These are phyloP conservation scores for Callosobruchus maculatus DNA, from an alignment of 2,888 invertebrate genomes.

Conservation along the genomic window DNA sequence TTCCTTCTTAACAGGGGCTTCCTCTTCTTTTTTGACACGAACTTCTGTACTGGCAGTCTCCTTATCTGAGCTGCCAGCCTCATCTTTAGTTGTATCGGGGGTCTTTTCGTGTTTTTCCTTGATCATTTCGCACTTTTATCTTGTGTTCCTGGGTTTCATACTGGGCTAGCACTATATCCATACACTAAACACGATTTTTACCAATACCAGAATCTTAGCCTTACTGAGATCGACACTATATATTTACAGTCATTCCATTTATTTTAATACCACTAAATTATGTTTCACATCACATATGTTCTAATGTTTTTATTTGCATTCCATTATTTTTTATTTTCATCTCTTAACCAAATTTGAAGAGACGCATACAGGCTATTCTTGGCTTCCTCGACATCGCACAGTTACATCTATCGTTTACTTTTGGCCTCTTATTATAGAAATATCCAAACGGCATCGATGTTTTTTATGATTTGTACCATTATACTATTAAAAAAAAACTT, in stretches of 20 bases:
- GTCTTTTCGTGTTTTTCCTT: slow-evolving; percentile 51
- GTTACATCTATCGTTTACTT: slow-evolving; percentile 36
- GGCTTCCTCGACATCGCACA: slow-evolving; percentile 41
- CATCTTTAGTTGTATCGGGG: slow-evolving; percentile 49
- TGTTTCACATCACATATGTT: slow-evolving; percentile 51
- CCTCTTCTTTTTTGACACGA: slow-evolving; percentile 46
- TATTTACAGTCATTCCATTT: slow-evolving; percentile 37
- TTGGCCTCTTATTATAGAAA: slow-evolving; percentile 32
- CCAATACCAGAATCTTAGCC: slow-evolving; percentile 29
- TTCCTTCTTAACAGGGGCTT: slow-evolving; percentile 45
- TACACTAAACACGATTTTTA: slow-evolving; percentile 39
- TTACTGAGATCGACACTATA: slow-evolving; percentile 29
- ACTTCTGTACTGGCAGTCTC: slow-evolving; percentile 43
- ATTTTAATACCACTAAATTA: slow-evolving; percentile 43
- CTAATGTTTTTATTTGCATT: slow-evolving; percentile 52
- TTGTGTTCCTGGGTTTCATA: slow-evolving; percentile 44
- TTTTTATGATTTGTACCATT: slow-evolving; percentile 39
- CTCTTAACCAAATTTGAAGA: slow-evolving; percentile 49
- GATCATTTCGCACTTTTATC: slow-evolving; percentile 47
- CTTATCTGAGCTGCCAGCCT: slow-evolving; percentile 48
- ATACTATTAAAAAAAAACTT: slow-evolving; percentile 48
- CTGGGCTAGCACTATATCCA: slow-evolving; percentile 41
- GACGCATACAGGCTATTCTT: slow-evolving; percentile 41
- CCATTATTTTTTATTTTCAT: slow-evolving; percentile 51
- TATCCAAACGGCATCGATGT: slow-evolving; percentile 40